These are phyloP conservation scores for Loripinus fragilis DNA, from an alignment of 2,888 invertebrate genomes.

Conservation along the genomic window DNA sequence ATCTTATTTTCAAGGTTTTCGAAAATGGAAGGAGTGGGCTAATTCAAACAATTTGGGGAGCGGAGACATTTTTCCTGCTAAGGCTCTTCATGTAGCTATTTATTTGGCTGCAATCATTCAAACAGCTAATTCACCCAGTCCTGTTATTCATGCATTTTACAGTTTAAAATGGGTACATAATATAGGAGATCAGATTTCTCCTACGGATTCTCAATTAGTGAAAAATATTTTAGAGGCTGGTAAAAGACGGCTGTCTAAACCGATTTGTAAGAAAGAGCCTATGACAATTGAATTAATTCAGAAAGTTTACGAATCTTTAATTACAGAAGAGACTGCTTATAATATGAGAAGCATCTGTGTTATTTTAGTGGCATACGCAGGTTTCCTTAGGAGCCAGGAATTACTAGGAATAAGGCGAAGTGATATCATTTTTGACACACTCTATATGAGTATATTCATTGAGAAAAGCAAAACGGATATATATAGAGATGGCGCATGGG, in stretches of 20 bases:
- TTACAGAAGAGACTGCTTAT: background rate
- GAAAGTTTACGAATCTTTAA: conserved; percentile 13
- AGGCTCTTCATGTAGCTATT: conserved; percentile 35
- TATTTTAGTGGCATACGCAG: conserved; percentile 26
- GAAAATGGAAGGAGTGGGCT: conserved; percentile 43
- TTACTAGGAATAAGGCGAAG: conserved; percentile 31
- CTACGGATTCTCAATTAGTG: conserved; percentile 32
- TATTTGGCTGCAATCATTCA: conserved; percentile 43
- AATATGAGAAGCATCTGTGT: conserved; percentile 22
- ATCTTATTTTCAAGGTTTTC: conserved; percentile 37
- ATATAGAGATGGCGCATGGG: conserved; percentile 39
- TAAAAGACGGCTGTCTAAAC: conserved; percentile 29
- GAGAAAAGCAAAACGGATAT: conserved; percentile 39
- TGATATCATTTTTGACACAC: conserved; percentile 22
- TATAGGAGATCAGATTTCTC: conserved; percentile 22
- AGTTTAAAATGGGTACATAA: conserved; percentile 45
- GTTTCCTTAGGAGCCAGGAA: conserved; percentile 32
- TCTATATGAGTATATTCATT: conserved; percentile 34
- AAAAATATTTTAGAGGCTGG: conserved; percentile 38
- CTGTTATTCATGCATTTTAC: conserved; percentile 43
- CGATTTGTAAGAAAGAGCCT: conserved; percentile 37
- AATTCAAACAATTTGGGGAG: conserved; percentile 22
- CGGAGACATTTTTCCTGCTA: conserved; percentile 48
- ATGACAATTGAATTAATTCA: conserved; percentile 17
- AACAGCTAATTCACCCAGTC: conserved; percentile 36